Evolutionary conservation across 2,113 vertebrate species (phyloP).

Genomic region (Rhinolophus sinicus): DNA sequence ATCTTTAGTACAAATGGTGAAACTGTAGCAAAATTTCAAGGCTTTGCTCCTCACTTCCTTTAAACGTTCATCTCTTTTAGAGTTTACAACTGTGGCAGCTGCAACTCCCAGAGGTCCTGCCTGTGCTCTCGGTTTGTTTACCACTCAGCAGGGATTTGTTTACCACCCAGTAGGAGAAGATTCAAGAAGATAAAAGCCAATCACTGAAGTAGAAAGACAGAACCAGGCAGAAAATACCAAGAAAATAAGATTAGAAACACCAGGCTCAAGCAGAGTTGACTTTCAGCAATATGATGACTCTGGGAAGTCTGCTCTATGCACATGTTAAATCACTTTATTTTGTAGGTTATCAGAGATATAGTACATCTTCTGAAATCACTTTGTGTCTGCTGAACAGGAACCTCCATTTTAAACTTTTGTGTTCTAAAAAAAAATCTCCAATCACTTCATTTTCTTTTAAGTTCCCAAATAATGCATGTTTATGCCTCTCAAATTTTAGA

Average conservation of each 20-base stretch:
- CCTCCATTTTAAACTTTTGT: background rate
- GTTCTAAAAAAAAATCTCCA: background rate
- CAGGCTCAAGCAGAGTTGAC: background rate
- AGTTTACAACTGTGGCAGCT: constrained; percentile 52
- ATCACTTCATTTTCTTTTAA: background rate
- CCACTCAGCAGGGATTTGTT: constrained; percentile 68
- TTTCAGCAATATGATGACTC: background rate
- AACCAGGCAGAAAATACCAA: constrained; percentile 47
- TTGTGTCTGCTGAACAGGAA: background rate
- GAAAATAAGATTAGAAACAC: constrained; percentile 63
- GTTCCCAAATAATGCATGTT: background rate
- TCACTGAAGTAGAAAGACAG: constrained; percentile 60
- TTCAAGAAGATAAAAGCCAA: constrained; percentile 73
- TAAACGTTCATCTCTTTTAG: constrained; percentile 63
- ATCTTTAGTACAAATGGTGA: constrained; percentile 64
- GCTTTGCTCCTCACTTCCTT: constrained; percentile 40
- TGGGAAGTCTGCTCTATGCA: background rate
- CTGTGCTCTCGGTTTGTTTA: constrained; percentile 68
- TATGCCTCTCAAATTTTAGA: background rate
- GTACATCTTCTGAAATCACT: background rate
- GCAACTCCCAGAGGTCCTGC: constrained; percentile 48
- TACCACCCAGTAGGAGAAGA: constrained; percentile 59
- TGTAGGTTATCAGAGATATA: background rate
- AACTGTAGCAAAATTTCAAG: constrained; percentile 35
- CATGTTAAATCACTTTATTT: background rate